These are phyloP conservation scores for Parasteatoda lunata DNA, from an alignment of 2,888 invertebrate genomes.

Conservation along the genomic window DNA sequence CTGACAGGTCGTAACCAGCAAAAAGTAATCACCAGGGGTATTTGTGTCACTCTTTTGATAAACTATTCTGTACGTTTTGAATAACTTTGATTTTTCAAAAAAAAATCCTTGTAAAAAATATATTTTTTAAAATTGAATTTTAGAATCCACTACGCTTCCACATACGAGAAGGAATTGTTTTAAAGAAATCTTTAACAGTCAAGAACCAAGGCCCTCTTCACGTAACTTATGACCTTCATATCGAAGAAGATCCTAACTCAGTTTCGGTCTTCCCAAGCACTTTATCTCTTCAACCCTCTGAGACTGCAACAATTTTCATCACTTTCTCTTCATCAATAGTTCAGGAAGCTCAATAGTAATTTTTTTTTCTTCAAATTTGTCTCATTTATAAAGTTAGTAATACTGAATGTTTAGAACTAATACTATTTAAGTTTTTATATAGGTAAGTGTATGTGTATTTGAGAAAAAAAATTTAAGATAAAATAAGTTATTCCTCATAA, in stretches of 20 bases:
- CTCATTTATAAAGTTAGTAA: neutral
- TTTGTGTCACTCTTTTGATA: neutral
- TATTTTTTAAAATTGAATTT: neutral
- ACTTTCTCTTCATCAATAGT: conserved; percentile 18
- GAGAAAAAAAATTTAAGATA: too few relatives aligned
- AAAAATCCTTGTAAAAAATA: neutral
- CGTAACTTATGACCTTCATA: conserved; percentile 37
- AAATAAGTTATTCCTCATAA: too few relatives aligned
- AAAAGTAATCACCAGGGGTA: too few relatives aligned
- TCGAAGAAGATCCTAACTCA: conserved; percentile 37
- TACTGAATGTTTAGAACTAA: too few relatives aligned
- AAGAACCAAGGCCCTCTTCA: conserved; percentile 29
- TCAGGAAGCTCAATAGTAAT: conserved; percentile 30
- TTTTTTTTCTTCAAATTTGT: neutral
- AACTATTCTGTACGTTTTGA: neutral
- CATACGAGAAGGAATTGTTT: conserved; percentile 5
- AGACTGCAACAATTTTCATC: conserved; percentile 21
- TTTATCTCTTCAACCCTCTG: conserved; percentile 32
- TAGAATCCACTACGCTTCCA: conserved; percentile 34
- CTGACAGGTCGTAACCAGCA: too few relatives aligned
- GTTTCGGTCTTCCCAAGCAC: conserved; percentile 31
- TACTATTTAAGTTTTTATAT: too few relatives aligned
- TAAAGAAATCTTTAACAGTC: conserved; percentile 21
- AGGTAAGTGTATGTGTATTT: too few relatives aligned
- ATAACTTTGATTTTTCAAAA: neutral